Percentiles rank a stretch among this genome's conserved stretches.
Conservation (phyloP, 64 coral and sea anemone genomes). For the Actinia tenebrosa region DNA sequence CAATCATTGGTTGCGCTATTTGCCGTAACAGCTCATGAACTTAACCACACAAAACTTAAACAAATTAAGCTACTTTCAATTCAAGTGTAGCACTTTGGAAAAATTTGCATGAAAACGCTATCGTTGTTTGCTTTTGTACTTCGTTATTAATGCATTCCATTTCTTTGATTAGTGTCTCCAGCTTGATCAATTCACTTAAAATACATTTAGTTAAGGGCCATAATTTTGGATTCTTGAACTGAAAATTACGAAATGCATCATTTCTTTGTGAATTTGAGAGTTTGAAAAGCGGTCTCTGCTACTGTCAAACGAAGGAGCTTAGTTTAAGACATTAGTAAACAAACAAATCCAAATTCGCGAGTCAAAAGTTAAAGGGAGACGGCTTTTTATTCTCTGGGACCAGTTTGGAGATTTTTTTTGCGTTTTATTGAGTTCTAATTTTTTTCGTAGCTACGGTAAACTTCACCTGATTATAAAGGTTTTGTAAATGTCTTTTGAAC, state of each 20-base stretch:
- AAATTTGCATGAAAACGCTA: constrained; percentile 11
- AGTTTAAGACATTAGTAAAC: not conserved
- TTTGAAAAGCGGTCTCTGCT: not conserved
- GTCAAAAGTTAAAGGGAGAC: not conserved
- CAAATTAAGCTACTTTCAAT: not conserved
- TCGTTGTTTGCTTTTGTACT: not conserved
- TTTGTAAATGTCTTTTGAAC: too few relatives aligned
- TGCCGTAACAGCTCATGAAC: not conserved
- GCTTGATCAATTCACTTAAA: not conserved
- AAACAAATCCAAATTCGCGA: not conserved
- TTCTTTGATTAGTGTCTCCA: not conserved
- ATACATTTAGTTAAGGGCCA: not conserved
- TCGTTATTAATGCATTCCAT: not conserved
- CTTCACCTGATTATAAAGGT: too few relatives aligned
- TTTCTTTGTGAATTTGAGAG: not conserved
- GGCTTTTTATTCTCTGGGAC: too few relatives aligned
- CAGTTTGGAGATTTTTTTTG: too few relatives aligned
- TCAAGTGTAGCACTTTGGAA: constrained; percentile 3
- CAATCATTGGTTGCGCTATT: not conserved
- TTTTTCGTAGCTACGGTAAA: too few relatives aligned
- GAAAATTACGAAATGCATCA: not conserved
- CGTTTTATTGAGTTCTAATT: too few relatives aligned
- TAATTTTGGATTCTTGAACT: not conserved
- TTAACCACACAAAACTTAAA: not conserved
- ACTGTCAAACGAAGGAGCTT: not conserved